These are phyloP conservation scores for Balaeniceps rex DNA, from an alignment of 2,113 vertebrate species.

Conservation along the genomic window DNA sequence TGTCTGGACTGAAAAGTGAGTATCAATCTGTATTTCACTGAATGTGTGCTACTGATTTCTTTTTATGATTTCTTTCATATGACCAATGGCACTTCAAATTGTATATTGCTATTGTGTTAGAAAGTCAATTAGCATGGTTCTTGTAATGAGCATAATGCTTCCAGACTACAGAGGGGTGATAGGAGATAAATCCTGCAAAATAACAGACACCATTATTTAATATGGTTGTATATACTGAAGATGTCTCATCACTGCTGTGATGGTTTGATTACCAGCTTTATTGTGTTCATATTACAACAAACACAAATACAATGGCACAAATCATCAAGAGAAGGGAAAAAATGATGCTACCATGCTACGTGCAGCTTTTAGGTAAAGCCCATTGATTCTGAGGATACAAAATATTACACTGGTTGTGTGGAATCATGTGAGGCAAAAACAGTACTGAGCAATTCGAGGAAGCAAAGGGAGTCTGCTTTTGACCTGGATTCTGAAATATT, in stretches of 20 bases:
- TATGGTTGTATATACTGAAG: not conserved
- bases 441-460: not conserved
- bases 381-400: not conserved
- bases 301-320: not conserved
- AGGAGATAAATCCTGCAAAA: not conserved
- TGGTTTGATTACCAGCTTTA: not conserved
- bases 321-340: not conserved
- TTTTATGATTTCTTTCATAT: not conserved
- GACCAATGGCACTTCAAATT: not conserved
- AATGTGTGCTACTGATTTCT: not conserved
- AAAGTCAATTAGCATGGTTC: not conserved
- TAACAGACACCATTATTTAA: not conserved
- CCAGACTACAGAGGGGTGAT: not conserved
- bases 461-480: not conserved
- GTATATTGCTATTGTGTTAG: not conserved
- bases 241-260: not conserved
- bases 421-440: not conserved
- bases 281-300: not conserved
- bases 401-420: not conserved
- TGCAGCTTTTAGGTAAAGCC: not conserved
- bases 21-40: not conserved
- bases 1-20: not conserved
- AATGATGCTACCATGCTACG: not conserved
- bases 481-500: not conserved
- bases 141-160: not conserved